A percentile compares a stretch with the other conserved stretches of the same genome.
phyloP scores from a whole-genome alignment of 2,888 invertebrate species.

The Limnephilus rhombicus region DNA sequence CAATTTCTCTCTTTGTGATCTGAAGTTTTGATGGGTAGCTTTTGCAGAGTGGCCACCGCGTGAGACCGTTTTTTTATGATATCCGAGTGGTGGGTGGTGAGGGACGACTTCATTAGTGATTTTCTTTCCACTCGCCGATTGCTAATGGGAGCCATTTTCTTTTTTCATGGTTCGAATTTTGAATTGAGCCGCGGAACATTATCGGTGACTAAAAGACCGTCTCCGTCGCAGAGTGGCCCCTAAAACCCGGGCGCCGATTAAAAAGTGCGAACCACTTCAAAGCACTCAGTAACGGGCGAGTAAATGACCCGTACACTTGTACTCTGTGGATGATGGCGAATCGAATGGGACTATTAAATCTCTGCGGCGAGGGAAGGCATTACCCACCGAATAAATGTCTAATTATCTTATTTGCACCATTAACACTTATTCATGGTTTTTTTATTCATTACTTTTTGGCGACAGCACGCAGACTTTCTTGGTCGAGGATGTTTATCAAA shows the following conservation, averaged over 20 bases:
- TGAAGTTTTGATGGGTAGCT: too few species aligned
- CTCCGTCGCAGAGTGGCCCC: not conserved
- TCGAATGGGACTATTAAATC: conserved; percentile 37
- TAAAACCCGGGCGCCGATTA: conserved; percentile 6
- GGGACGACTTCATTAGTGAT: conserved; percentile 5
- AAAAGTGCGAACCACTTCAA: not conserved
- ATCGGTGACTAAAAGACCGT: conserved; percentile 33
- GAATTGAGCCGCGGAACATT: conserved; percentile 47
- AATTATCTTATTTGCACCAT: conserved; percentile 54
- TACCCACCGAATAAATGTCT: conserved; percentile 50
- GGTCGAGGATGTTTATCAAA: not conserved
- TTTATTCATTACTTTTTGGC: conserved; percentile 30
- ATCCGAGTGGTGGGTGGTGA: not conserved
- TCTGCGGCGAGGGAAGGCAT: conserved; percentile 37
- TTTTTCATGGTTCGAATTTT: conserved; percentile 35
- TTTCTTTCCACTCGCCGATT: conserved; percentile 31
- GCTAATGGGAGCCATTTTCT: conserved; percentile 34
- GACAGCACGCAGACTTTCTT: not conserved
- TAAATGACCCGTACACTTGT: conserved; percentile 27
- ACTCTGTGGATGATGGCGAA: not conserved
- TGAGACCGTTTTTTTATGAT: not conserved
- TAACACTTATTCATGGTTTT: conserved; percentile 51
- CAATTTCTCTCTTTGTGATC: too few species aligned
- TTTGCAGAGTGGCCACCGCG: too few species aligned
- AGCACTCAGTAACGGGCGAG: not conserved